These are phyloP conservation scores for Hipparchia semele DNA, from an alignment of 2,888 invertebrate genomes.

Conservation along the genomic window DNA sequence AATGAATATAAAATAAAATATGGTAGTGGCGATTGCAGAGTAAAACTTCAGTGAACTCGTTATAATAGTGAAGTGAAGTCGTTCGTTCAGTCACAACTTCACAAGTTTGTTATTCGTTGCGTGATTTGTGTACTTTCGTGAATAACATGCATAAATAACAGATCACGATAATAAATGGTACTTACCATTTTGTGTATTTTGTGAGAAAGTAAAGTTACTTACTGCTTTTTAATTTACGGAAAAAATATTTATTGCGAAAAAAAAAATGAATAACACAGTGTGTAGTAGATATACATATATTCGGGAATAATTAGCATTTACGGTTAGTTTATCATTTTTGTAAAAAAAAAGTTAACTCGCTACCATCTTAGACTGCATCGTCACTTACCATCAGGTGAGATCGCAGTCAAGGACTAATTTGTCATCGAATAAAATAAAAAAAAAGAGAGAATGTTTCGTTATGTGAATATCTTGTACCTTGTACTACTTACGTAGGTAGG, in stretches of 20 bases:
- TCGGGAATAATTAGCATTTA: too few species aligned
- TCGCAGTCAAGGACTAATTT: too few species aligned
- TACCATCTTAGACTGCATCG: too few species aligned
- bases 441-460: too few species aligned
- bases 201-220: background rate
- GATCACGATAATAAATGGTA: background rate
- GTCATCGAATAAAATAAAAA: too few species aligned
- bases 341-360: too few species aligned
- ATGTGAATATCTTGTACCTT: too few species aligned
- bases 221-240: background rate
- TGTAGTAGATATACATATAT: too few species aligned
- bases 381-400: too few species aligned
- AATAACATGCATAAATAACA: background rate
- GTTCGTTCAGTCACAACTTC: background rate
- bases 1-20: conserved; percentile 8
- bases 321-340: too few species aligned
- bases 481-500: too few species aligned
- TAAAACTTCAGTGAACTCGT: conserved; percentile 18
- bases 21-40: conserved; percentile 7
- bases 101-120: background rate
- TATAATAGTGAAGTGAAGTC: conserved; percentile 13
- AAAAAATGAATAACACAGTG: too few species aligned
- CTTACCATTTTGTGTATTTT: background rate
- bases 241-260: background rate
- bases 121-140: background rate